A percentile compares a stretch with the other conserved stretches of the same genome.
These are phyloP conservation scores for Premnoplex brunnescens DNA, from an alignment of 2,797 vertebrate genomes.

Conservation along the genomic window DNA sequence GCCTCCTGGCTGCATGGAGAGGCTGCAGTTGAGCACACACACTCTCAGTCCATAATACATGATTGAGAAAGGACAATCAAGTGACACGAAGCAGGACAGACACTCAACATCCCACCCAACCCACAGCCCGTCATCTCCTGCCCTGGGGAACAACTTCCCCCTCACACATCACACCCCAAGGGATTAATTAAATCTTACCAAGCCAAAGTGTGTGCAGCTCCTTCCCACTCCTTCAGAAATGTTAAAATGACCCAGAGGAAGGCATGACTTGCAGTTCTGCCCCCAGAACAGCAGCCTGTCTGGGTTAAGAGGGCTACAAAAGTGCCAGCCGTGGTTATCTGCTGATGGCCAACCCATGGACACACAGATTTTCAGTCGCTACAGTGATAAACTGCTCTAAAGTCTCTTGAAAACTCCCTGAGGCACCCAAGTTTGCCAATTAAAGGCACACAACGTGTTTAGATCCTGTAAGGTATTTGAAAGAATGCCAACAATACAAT, in stretches of 20 bases:
- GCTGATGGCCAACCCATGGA: neutral
- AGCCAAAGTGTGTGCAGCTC: neutral
- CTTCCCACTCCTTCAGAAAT: neutral
- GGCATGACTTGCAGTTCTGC: too few species aligned
- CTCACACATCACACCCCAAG: neutral
- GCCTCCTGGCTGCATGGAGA: neutral
- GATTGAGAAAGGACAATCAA: neutral
- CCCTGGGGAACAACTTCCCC: neutral
- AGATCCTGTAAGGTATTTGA: accelerated
- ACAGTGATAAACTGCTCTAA: neutral
- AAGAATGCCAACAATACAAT: neutral
- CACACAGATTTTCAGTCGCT: too few species aligned
- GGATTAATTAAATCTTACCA: neutral
- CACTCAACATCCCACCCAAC: neutral
- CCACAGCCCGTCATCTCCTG: neutral
- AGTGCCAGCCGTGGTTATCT: neutral
- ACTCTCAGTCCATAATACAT: neutral
- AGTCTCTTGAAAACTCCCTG: neutral
- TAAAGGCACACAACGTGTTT: neutral
- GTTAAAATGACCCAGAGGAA: neutral
- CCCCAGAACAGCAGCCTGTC: neutral
- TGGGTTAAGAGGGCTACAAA: neutral
- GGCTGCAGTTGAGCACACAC: neutral
- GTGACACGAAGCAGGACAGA: neutral
- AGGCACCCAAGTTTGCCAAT: neutral